These are phyloP conservation scores for Echinops telfairi DNA, from an alignment of 2,113 vertebrate species.

Conservation along the genomic window DNA sequence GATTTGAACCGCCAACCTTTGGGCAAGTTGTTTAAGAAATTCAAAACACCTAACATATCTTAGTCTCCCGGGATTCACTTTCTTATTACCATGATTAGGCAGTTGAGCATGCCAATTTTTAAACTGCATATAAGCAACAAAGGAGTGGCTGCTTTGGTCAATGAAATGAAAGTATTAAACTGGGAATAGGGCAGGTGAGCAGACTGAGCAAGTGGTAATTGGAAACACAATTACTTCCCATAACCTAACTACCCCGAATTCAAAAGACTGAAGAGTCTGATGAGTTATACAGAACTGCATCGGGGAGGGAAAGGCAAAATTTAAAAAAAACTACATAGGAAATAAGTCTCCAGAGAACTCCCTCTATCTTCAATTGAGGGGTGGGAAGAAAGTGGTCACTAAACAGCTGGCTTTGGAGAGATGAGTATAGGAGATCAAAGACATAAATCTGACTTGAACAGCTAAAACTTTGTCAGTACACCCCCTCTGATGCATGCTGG, in stretches of 20 bases:
- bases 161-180: not conserved
- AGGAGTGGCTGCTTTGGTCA: not conserved
- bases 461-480: too few species aligned
- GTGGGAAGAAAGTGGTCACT: too few species aligned
- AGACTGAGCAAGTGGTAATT: not conserved
- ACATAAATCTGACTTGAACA: too few species aligned
- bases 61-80: not conserved
- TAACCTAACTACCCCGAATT: not conserved
- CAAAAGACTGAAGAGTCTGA: slow-evolving; percentile 31
- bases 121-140: slow-evolving; percentile 16
- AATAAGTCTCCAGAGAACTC: not conserved
- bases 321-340: not conserved
- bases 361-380: too few species aligned
- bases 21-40: not conserved
- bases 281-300: not conserved
- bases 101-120: not conserved
- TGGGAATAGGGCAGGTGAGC: too few species aligned
- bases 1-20: not conserved
- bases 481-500: too few species aligned
- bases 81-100: slow-evolving; percentile 30
- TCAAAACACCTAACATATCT: not conserved
- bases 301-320: not conserved
- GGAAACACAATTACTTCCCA: not conserved
- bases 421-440: too few species aligned
- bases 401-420: too few species aligned